phyloP scores from a whole-genome alignment of 2,797 vertebrate genomes.

The Amazona ochrocephala region DNA sequence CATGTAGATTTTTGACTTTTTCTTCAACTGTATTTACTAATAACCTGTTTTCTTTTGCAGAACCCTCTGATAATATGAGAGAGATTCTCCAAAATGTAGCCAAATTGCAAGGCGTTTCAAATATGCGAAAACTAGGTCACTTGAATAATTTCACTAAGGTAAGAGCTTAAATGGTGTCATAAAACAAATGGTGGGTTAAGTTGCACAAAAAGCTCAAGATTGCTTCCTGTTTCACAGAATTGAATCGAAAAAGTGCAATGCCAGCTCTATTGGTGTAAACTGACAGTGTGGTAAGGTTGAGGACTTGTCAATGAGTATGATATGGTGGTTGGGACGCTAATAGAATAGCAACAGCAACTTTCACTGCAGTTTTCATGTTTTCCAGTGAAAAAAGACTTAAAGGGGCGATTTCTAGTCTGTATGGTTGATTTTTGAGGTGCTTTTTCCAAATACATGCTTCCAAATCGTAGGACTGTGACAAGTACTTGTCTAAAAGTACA shows the following conservation, averaged over 20 bases:
- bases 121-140: slow-evolving; percentile 99
- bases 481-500: neutral
- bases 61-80: slow-evolving; percentile 94
- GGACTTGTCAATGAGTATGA: neutral
- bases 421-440: neutral
- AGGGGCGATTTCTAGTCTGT: fast-evolving
- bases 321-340: neutral
- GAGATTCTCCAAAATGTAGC: slow-evolving; percentile 99
- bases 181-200: neutral
- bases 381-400: neutral
- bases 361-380: neutral
- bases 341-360: neutral
- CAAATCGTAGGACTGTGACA: fast-evolving
- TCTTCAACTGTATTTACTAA: neutral
- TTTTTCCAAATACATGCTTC: neutral
- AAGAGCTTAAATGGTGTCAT: slow-evolving; percentile 45
- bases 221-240: neutral
- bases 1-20: neutral
- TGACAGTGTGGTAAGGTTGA: neutral
- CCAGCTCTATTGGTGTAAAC: neutral
- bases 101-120: slow-evolving; percentile 96
- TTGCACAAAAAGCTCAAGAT: neutral
- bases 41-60: slow-evolving; percentile 77
- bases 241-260: neutral
- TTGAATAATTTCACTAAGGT: slow-evolving; percentile 99